These are phyloP conservation scores for Nymphicus hollandicus DNA, from an alignment of 2,113 vertebrate genomes.

Conservation along the genomic window DNA sequence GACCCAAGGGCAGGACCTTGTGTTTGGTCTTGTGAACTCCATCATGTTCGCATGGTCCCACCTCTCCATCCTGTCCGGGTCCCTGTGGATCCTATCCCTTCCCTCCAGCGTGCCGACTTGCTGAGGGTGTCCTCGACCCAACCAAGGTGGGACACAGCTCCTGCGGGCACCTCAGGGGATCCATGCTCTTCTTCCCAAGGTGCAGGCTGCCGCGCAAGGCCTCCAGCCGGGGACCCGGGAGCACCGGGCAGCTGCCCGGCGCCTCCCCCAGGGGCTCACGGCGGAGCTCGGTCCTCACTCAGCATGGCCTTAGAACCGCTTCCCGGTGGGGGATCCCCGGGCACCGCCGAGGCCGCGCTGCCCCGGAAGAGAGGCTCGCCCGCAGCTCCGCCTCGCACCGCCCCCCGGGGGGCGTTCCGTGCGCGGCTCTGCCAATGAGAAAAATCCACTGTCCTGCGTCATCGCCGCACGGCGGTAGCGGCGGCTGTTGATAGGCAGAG, in stretches of 20 bases:
- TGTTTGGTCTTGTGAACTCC: not conserved
- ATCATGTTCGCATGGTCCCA: not conserved
- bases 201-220: not conserved
- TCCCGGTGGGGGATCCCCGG: rapidly evolving
- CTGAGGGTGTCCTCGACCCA: not conserved
- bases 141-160: no score
- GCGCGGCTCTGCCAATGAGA: not conserved
- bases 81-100: not conserved
- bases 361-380: not conserved
- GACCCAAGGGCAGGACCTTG: not conserved
- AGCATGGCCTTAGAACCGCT: rapidly evolving
- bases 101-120: not conserved
- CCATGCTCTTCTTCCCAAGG: not conserved
- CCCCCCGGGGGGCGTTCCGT: not conserved
- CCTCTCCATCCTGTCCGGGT: not conserved
- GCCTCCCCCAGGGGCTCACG: no score
- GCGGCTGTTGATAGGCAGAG: constrained; percentile 54
- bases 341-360: rapidly evolving
- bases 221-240: no score
- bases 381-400: not conserved
- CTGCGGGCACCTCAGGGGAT: not conserved
- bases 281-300: not conserved
- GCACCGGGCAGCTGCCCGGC: not conserved
- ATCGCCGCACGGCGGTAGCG: not conserved
- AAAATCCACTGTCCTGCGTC: not conserved